A percentile compares a stretch with the other conserved stretches of the same genome.
phyloP scores from a whole-genome alignment of 2,888 invertebrate genomes.

The Agriopis marginaria region DNA sequence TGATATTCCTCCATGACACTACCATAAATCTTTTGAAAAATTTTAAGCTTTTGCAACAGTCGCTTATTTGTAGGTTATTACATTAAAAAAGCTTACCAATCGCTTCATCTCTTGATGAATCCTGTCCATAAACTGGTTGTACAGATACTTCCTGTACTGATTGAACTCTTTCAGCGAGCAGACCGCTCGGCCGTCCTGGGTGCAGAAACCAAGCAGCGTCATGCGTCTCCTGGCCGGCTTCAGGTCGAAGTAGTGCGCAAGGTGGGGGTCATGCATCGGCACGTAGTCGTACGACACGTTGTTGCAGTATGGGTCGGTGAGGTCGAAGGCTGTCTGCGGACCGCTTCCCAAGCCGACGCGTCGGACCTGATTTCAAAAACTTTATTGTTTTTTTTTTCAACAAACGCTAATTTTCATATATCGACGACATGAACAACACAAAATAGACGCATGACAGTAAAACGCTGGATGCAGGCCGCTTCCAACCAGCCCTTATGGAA shows the following conservation, averaged over 20 bases:
- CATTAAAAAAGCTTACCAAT: slow-evolving; percentile 58
- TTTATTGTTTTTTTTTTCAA: no score
- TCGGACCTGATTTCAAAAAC: slow-evolving; percentile 61
- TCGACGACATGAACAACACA: no score
- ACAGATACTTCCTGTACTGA: slow-evolving; percentile 87
- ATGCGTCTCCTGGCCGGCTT: slow-evolving; percentile 73
- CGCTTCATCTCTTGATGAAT: slow-evolving; percentile 77
- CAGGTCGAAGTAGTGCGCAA: slow-evolving; percentile 82
- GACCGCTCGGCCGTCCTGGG: slow-evolving; percentile 86
- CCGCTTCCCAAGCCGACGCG: slow-evolving; percentile 71
- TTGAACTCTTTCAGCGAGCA: slow-evolving; percentile 89
- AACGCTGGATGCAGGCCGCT: no score
- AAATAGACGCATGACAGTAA: no score
- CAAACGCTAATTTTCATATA: no score
- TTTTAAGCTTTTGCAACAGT: no score
- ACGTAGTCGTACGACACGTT: slow-evolving; percentile 84
- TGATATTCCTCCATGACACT: no score
- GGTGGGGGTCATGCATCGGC: slow-evolving; percentile 86
- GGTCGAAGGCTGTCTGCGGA: slow-evolving; percentile 71
- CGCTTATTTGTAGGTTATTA: no score
- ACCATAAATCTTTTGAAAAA: no score
- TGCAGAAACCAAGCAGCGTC: slow-evolving; percentile 84
- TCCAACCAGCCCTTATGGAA: no score
- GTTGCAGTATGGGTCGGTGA: slow-evolving; percentile 79
- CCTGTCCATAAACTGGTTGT: slow-evolving; percentile 84